Conservation (phyloP, 2,888 invertebrate species). For the Copidosoma aretas region DNA sequence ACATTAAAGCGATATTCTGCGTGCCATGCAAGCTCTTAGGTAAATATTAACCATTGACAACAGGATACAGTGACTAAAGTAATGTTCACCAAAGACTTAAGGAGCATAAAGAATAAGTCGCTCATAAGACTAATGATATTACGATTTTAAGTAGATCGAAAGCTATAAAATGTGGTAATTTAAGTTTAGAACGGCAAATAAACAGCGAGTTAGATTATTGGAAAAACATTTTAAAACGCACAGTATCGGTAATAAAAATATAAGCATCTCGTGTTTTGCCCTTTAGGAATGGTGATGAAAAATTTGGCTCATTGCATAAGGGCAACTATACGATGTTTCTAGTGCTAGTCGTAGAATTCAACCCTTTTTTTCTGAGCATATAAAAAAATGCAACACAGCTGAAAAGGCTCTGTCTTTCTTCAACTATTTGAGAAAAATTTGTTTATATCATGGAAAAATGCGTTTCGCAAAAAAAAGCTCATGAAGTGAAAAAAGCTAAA, state of each 20-base stretch:
- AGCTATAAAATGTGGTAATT: background rate
- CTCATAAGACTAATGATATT: conserved; percentile 31
- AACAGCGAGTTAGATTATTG: conserved; percentile 44
- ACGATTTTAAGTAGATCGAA: too few species aligned
- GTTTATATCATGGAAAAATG: conserved; percentile 46
- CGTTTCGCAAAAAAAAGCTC: too few species aligned
- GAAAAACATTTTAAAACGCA: conserved; percentile 46
- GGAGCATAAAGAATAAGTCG: conserved; percentile 32
- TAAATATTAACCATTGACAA: conserved; percentile 24
- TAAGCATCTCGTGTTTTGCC: conserved; percentile 45
- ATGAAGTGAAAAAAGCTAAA: conserved; percentile 33
- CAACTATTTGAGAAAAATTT: conserved; percentile 51
- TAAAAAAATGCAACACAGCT: conserved; percentile 47
- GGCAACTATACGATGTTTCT: conserved; percentile 51
- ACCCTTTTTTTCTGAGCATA: conserved; percentile 49
- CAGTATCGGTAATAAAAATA: conserved; percentile 46
- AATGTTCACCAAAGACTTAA: conserved; percentile 30
- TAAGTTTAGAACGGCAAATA: background rate
- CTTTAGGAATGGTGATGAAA: conserved; percentile 48
- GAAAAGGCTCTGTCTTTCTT: conserved; percentile 46
- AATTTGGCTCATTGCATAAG: conserved; percentile 47
- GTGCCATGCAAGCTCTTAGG: conserved; percentile 36
- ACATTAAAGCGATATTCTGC: conserved; percentile 32
- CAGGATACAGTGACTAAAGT: conserved; percentile 41
- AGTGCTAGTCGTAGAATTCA: conserved; percentile 50